phyloP scores from a whole-genome alignment of 2,888 invertebrate species.

The Trichacis sp. region DNA sequence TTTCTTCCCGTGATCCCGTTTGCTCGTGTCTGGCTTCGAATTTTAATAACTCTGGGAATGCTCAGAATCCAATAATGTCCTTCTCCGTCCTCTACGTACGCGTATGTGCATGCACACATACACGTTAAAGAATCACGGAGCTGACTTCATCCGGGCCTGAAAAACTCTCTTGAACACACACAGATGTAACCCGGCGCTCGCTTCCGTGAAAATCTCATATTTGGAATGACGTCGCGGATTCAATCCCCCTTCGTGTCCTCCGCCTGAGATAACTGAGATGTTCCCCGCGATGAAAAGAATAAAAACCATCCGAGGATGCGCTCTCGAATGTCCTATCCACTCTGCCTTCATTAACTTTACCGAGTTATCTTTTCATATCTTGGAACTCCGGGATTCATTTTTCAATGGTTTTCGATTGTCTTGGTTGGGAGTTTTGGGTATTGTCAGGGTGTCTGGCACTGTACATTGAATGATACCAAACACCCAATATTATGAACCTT shows the following conservation, averaged over 20 bases:
- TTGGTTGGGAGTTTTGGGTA: no score
- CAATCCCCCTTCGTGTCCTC: conserved; percentile 44
- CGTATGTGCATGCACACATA: conserved; percentile 35
- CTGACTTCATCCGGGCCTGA: conserved; percentile 47
- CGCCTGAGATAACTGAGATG: conserved; percentile 28
- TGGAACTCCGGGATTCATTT: no score
- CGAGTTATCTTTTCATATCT: no score
- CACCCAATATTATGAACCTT: no score
- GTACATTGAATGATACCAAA: no score
- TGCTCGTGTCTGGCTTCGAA: conserved; percentile 63
- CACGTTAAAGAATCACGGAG: conserved; percentile 41
- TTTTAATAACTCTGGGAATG: conserved; percentile 68
- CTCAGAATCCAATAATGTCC: conserved; percentile 68
- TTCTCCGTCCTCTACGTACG: conserved; percentile 44
- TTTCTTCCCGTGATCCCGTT: conserved; percentile 46
- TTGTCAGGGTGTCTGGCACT: no score
- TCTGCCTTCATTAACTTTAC: no score
- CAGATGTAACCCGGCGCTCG: conserved; percentile 42
- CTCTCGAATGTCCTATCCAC: no score
- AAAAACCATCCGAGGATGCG: no score
- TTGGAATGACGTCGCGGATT: conserved; percentile 63
- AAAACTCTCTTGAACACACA: conserved; percentile 47
- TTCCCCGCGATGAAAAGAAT: not conserved
- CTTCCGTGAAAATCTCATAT: conserved; percentile 61
- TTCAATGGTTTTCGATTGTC: no score